A percentile compares a stretch with the other conserved stretches of the same genome.
phyloP scores from a whole-genome alignment of 2,888 invertebrate species.

The Baccha elongata region DNA sequence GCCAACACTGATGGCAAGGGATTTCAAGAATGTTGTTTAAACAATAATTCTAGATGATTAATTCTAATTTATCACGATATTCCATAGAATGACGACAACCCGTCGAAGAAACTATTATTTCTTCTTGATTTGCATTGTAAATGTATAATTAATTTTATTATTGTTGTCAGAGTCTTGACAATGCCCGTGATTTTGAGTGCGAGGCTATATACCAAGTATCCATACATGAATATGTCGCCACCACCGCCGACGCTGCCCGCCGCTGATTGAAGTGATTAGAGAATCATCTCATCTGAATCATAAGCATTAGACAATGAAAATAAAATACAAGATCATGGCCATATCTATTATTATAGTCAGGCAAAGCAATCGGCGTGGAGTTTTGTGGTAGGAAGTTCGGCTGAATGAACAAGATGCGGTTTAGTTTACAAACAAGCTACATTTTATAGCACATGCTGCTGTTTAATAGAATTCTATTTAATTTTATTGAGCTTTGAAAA shows the following conservation, averaged over 20 bases:
- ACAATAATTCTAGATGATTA: conserved; percentile 39
- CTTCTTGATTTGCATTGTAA: conserved; percentile 18
- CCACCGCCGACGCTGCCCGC: no score
- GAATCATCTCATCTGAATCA: conserved; percentile 31
- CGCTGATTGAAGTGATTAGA: conserved; percentile 6
- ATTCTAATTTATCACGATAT: conserved; percentile 46
- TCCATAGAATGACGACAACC: conserved; percentile 13
- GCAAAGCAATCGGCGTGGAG: conserved; percentile 21
- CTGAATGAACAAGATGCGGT: conserved; percentile 34
- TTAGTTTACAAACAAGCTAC: neutral
- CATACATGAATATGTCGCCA: conserved; percentile 12
- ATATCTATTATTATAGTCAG: conserved; percentile 6
- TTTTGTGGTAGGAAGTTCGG: conserved; percentile 30
- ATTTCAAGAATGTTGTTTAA: conserved; percentile 25
- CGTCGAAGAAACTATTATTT: conserved; percentile 6
- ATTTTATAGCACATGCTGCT: conserved; percentile 28
- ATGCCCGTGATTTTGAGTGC: conserved; percentile 20
- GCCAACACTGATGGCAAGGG: neutral
- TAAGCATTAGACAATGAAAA: conserved; percentile 33
- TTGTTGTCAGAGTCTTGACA: neutral
- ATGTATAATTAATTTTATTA: neutral
- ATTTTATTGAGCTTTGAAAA: conserved; percentile 31
- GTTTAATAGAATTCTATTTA: conserved; percentile 29
- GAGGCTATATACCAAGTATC: neutral
- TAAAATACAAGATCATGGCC: conserved; percentile 55